A percentile compares a stretch with the other conserved stretches of the same genome.
These are phyloP conservation scores for Eidolon helvum DNA, from an alignment of 2,113 vertebrate species.

Conservation along the genomic window DNA sequence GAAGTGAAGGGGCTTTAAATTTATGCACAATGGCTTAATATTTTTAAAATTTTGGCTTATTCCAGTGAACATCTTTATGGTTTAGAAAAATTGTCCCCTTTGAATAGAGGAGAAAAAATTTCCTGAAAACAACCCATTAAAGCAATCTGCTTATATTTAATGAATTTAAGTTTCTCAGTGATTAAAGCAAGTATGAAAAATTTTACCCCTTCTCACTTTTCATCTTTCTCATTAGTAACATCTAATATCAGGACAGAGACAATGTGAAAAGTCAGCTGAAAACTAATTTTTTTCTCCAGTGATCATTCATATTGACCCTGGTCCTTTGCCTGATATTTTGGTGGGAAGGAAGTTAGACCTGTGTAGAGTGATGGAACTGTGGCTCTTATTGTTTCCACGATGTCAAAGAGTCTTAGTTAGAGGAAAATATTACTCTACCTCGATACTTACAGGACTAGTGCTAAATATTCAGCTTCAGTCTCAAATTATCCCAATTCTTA, in stretches of 20 bases:
- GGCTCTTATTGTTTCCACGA: constrained; percentile 42
- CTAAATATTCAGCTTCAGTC: constrained; percentile 31
- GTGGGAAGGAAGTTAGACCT: constrained; percentile 50
- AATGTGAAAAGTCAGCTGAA: constrained; percentile 64
- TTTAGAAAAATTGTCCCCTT: background rate
- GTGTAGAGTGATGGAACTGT: background rate
- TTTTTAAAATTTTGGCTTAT: background rate
- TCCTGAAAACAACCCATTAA: constrained; percentile 66
- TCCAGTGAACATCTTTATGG: background rate
- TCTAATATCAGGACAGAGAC: constrained; percentile 60
- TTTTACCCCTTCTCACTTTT: background rate
- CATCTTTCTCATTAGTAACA: constrained; percentile 15
- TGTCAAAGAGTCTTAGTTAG: constrained; percentile 45
- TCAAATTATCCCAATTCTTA: constrained; percentile 43
- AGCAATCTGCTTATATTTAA: constrained; percentile 5
- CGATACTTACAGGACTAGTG: background rate
- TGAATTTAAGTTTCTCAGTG: constrained; percentile 12
- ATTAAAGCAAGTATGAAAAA: constrained; percentile 47
- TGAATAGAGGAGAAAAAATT: background rate
- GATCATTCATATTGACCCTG: constrained; percentile 58
- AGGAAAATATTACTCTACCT: constrained; percentile 47
- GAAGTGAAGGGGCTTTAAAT: background rate
- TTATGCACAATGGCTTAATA: background rate
- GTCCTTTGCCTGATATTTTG: constrained; percentile 8
- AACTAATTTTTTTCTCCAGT: constrained; percentile 57